These are phyloP conservation scores for Sceloporus undulatus DNA, from an alignment of 2,113 vertebrate genomes.

Conservation along the genomic window DNA sequence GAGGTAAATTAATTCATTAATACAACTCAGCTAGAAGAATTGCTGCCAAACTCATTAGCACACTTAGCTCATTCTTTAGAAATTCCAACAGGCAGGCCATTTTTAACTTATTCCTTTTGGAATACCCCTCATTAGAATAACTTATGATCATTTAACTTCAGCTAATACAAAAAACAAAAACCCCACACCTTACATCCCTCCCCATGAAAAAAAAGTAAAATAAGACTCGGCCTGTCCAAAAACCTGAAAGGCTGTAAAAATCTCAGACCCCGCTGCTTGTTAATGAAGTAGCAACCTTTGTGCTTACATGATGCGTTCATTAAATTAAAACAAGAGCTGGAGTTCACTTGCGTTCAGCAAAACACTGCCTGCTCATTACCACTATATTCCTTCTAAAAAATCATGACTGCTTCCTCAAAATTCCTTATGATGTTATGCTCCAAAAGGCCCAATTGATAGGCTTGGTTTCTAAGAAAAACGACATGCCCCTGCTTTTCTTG, in stretches of 20 bases:
- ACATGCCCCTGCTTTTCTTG: background rate
- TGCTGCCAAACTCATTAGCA: background rate
- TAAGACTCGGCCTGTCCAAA: background rate
- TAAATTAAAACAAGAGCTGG: constrained; percentile 25
- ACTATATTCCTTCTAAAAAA: constrained; percentile 10
- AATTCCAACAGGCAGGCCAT: background rate
- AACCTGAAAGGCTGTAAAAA: background rate
- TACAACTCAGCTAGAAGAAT: background rate
- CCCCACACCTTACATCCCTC: background rate
- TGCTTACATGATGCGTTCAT: background rate
- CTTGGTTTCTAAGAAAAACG: background rate
- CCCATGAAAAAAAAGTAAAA: constrained; percentile 3
- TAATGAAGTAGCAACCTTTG: constrained; percentile 25
- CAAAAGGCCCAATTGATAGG: constrained; percentile 30
- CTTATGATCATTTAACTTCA: background rate
- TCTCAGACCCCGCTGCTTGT: constrained; percentile 34
- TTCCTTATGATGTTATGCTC: background rate
- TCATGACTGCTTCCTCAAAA: background rate
- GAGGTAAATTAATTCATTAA: constrained; percentile 14
- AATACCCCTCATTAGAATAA: background rate
- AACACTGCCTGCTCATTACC: background rate
- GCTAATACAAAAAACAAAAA: background rate
- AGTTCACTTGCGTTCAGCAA: constrained; percentile 3
- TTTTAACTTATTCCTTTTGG: background rate
- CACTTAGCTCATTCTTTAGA: constrained; percentile 4